Base-by-base conservation (phyloP, 2,113 vertebrate genomes). In the Sapayoa aenigma region DNA sequence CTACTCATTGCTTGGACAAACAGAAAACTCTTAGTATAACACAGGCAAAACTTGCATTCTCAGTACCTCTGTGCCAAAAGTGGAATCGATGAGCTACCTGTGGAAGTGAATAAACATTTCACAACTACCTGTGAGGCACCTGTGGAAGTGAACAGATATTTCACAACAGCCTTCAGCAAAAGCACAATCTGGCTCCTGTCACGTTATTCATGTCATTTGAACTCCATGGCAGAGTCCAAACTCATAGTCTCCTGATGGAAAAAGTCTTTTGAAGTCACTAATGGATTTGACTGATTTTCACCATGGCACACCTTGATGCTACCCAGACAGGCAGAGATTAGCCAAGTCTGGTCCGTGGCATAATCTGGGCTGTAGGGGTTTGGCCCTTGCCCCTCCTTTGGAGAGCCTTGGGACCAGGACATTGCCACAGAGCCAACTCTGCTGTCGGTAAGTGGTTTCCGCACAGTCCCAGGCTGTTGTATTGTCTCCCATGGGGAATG, bases 281-380 rank as follows among this genome's bases (percentile, higher is more conserved):
- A 42, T 42, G 47, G 63, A 23, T 10, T 65, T 55, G 83, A 73
- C 1, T 13, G 59, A 41, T 66, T 74, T 65, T 49, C 53, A 71
- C 20, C 30, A n/a, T 25, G 76, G 50, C 5, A 1, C 53, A 37
- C 65, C 39, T 19, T 2, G 7, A 1, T 22, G 15, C 62, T 73
- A 67, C 75, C 59, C 39, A 11, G 55, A 27, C 55, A 86, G 67
- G 37, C 50, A 25, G 31, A 28, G 46, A 73, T 72, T 58, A 91
- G 60, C 69, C 0, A 1, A 21, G 58, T 39, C 62, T 6, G 1
- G 15, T 49, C 68, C 2, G 2, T 37, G 67, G 28, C 12, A 11
- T 71, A 42, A 81, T 3, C 11, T 19, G 33, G 41, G 27, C 88
- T n/a, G 41, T 1, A 1, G 75, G 53, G 10, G 35, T 6, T 47